Evolutionary conservation across 2,888 invertebrate species (phyloP).

Genomic region (Drosophila demipolita): DNA sequence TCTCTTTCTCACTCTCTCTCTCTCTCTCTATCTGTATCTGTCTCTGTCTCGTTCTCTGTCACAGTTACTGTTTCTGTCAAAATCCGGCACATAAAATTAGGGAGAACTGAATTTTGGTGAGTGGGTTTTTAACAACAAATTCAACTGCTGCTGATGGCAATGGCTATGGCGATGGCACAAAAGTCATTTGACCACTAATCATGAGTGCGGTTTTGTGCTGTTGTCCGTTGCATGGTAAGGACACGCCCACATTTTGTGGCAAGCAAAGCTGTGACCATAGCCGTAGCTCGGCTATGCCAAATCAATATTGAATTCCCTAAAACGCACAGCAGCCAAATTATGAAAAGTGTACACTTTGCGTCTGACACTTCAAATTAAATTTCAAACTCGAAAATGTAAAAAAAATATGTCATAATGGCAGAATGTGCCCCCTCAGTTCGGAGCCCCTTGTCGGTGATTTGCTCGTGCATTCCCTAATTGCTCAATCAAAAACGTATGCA

Average conservation of each 20-base stretch:
- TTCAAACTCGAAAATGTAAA: slow-evolving; percentile 60
- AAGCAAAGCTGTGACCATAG: slow-evolving; percentile 16
- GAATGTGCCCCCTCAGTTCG: neutral
- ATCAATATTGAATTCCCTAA: slow-evolving; percentile 46
- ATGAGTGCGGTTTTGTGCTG: slow-evolving; percentile 62
- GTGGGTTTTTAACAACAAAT: slow-evolving; percentile 10
- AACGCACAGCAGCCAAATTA: slow-evolving; percentile 67
- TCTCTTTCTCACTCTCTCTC: neutral
- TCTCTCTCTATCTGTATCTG: neutral
- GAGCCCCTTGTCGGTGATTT: neutral
- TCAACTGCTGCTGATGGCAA: slow-evolving; percentile 16
- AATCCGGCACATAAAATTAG: slow-evolving; percentile 13
- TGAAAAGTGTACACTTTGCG: slow-evolving; percentile 74
- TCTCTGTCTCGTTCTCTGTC: neutral
- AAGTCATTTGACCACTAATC: slow-evolving; percentile 78
- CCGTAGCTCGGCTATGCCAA: slow-evolving; percentile 15
- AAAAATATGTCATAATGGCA: neutral
- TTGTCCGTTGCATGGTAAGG: slow-evolving; percentile 44
- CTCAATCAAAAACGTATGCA: slow-evolving; percentile 79
- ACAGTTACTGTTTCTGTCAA: slow-evolving; percentile 7
- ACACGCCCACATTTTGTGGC: slow-evolving; percentile 24
- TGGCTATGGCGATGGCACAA: slow-evolving; percentile 39
- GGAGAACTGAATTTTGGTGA: neutral
- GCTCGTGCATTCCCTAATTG: slow-evolving; percentile 67
- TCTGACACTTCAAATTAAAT: slow-evolving; percentile 73